Percentiles rank a stretch among this genome's conserved stretches.
Conservation (phyloP, 2,888 invertebrate species). For the Macrophya annulata region DNA sequence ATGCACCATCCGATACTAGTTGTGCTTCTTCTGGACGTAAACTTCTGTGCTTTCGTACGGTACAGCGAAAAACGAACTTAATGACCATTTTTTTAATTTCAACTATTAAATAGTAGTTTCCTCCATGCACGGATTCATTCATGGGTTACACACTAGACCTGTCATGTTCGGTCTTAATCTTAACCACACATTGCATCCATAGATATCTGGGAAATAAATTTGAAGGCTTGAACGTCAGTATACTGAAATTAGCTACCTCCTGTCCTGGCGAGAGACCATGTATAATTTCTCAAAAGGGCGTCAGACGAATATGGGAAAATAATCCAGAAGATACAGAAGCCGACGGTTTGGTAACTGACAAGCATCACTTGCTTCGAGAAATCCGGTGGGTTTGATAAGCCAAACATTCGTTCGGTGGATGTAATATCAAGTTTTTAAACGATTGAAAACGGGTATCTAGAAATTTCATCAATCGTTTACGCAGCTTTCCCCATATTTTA, state of each 20-base stretch:
- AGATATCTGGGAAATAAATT: conserved; percentile 19
- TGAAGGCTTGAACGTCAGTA: conserved; percentile 1
- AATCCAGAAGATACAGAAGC: neutral
- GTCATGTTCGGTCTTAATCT: too few species aligned
- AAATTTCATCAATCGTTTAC: too few species aligned
- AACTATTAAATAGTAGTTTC: too few species aligned
- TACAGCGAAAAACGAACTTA: neutral
- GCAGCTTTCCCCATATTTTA: neutral
- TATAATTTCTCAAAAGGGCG: neutral
- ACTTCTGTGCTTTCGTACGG: neutral
- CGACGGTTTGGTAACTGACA: too few species aligned
- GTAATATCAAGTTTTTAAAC: too few species aligned
- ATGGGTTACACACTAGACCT: too few species aligned
- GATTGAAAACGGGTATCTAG: too few species aligned
- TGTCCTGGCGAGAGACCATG: neutral
- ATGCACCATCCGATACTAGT: neutral
- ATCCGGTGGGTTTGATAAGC: neutral
- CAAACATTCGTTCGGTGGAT: neutral
- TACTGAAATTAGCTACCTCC: neutral
- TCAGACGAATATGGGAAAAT: neutral
- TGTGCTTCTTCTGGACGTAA: neutral
- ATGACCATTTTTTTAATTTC: too few species aligned
- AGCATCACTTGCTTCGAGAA: neutral
- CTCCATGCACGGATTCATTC: too few species aligned
- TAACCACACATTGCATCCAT: neutral